Evolutionary conservation across 2,797 vertebrate genomes (phyloP).

Genomic region (Melanotaenia boesemani): DNA sequence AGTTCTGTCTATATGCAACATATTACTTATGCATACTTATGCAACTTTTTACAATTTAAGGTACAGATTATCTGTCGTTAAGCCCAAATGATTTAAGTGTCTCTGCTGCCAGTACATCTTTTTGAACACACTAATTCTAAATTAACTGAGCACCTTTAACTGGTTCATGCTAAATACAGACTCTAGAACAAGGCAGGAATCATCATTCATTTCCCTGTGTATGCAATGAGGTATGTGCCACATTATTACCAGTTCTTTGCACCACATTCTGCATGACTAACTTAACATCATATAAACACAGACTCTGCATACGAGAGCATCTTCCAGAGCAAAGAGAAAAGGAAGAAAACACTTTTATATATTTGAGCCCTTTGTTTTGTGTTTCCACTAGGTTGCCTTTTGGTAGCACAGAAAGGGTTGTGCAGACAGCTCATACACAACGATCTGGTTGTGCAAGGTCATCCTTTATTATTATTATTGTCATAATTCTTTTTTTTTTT

Average conservation of each 20-base stretch:
- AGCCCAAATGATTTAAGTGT: background rate
- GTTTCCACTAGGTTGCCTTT: background rate
- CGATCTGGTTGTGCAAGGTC: background rate
- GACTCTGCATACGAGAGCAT: background rate
- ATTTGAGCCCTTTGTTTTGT: background rate
- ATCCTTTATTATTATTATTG: background rate
- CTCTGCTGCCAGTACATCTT: conserved; percentile 6
- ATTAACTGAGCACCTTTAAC: conserved; percentile 35
- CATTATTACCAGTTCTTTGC: conserved; percentile 2
- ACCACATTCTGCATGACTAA: background rate
- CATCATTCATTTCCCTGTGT: background rate
- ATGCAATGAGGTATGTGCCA: background rate
- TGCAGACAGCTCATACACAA: background rate
- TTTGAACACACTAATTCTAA: conserved; percentile 36
- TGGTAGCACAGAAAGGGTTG: background rate
- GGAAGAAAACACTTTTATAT: background rate
- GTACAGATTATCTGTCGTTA: background rate
- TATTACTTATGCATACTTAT: background rate
- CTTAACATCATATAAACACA: background rate
- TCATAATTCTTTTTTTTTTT: too few relatives aligned
- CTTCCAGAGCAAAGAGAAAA: background rate
- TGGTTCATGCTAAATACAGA: conserved; percentile 37
- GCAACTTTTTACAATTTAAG: background rate
- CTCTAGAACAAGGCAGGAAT: background rate
- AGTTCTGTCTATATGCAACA: background rate